These are phyloP conservation scores for Polypedilum vanderplanki DNA, from an alignment of 1,140 invertebrate genomes.

Conservation along the genomic window DNA sequence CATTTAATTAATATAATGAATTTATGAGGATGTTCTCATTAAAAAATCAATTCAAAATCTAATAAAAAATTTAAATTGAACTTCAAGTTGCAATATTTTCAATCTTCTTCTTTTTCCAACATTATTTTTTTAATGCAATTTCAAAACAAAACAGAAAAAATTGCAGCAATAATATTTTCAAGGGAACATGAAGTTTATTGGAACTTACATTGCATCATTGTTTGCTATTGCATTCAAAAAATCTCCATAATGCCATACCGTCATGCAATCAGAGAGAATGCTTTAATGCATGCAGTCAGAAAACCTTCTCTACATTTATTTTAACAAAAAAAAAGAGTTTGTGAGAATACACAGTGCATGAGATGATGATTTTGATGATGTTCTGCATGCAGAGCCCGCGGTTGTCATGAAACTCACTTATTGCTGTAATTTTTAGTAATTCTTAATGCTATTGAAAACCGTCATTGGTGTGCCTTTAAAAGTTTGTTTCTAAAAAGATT, in stretches of 20 bases:
- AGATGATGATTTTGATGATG: neutral
- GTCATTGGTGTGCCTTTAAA: neutral
- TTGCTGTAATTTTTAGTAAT: neutral
- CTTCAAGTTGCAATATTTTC: neutral
- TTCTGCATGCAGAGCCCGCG: neutral
- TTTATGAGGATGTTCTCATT: no score
- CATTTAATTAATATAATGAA: no score
- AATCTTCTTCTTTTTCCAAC: neutral
- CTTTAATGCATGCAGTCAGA: neutral
- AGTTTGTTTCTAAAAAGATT: neutral
- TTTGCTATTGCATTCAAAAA: neutral
- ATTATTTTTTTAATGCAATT: neutral
- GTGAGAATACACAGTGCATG: neutral
- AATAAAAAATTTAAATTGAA: no score
- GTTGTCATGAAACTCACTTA: neutral
- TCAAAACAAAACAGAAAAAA: neutral
- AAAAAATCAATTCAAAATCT: neutral
- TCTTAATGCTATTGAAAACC: neutral
- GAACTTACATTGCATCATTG: conserved; percentile 12
- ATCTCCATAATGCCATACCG: neutral
- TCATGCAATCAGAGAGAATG: neutral
- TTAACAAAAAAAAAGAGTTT: neutral
- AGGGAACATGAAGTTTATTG: neutral
- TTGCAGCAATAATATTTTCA: neutral
- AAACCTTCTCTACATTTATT: neutral